Evolutionary conservation across 92 coral and sea anemone genomes (phyloP).

Genomic region (Phenganax marumi): DNA sequence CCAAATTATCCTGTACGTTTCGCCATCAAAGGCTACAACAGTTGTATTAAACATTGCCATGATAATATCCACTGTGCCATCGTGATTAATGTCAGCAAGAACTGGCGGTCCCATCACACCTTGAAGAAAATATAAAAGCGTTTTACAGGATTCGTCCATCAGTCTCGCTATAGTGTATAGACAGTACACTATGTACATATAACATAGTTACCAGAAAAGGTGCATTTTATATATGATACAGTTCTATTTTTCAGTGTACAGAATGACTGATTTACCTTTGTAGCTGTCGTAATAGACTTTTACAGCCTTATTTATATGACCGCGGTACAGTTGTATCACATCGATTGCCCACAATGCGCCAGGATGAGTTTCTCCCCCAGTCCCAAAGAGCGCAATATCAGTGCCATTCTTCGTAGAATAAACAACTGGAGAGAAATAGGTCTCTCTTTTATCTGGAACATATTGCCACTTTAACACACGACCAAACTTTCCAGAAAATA

Average conservation of each 20-base stretch:
- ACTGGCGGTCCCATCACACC: slow-evolving; percentile 97
- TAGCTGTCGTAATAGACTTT: slow-evolving; percentile 76
- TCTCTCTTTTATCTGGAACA: slow-evolving; percentile 86
- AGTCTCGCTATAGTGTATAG: too few species aligned
- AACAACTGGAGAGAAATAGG: slow-evolving; percentile 84
- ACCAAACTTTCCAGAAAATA: slow-evolving; percentile 93
- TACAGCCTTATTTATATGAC: slow-evolving; percentile 70
- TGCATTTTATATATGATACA: too few species aligned
- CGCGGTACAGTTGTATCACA: slow-evolving; percentile 71
- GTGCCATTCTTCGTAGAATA: slow-evolving; percentile 79
- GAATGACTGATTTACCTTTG: slow-evolving; percentile 63
- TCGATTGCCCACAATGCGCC: slow-evolving; percentile 88
- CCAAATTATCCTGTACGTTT: slow-evolving; percentile 74
- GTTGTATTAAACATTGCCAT: slow-evolving; percentile 94
- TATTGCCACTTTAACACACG: slow-evolving; percentile 75
- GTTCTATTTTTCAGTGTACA: not conserved
- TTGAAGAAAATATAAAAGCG: slow-evolving; percentile 6
- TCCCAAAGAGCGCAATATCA: slow-evolving; percentile 89
- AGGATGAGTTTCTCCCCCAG: slow-evolving; percentile 97
- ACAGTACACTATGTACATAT: too few species aligned
- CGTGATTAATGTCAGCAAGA: slow-evolving; percentile 82
- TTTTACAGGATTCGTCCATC: too few species aligned
- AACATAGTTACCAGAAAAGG: too few species aligned
- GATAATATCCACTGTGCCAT: slow-evolving; percentile 92
- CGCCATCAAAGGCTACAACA: slow-evolving; percentile 92